Conservation (phyloP, 2,113 vertebrate genomes). For the Eptatretus burgeri region DNA sequence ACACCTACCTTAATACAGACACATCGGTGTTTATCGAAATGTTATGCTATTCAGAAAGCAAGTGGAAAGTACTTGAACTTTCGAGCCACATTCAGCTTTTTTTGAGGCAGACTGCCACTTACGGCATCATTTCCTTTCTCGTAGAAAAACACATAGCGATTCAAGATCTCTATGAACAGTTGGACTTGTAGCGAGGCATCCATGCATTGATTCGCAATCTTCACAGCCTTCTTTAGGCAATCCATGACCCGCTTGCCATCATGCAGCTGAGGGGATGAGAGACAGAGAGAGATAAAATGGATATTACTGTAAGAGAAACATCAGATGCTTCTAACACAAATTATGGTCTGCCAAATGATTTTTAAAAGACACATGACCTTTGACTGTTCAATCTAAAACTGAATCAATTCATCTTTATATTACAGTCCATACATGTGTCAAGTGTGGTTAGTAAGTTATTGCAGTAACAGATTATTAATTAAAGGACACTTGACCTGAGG, state of each 20-base stretch:
- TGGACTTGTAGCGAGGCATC: slow-evolving; percentile 90
- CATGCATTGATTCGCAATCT: slow-evolving; percentile 98
- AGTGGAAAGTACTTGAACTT: neutral
- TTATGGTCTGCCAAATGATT: no score
- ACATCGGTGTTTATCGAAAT: neutral
- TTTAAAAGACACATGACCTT: no score
- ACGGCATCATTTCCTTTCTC: slow-evolving; percentile 93
- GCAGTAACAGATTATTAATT: no score
- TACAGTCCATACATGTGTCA: no score
- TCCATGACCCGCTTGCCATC: slow-evolving; percentile 94
- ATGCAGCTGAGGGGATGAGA: slow-evolving; percentile 31
- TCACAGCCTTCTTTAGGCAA: slow-evolving; percentile 86
- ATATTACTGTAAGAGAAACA: no score
- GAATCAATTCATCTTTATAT: no score
- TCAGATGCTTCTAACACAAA: no score
- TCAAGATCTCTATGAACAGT: slow-evolving; percentile 95
- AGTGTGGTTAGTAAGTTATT: no score
- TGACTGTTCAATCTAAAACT: no score
- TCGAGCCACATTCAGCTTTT: neutral
- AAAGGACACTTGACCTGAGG: no score
- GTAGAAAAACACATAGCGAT: slow-evolving; percentile 95
- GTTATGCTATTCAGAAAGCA: neutral
- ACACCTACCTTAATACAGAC: neutral
- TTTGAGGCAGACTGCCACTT: slow-evolving; percentile 11
- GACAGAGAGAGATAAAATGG: neutral